A percentile compares a stretch with the other conserved stretches of the same genome.
phyloP scores from a whole-genome alignment of 1,140 invertebrate species.

The Eubasilissa regina region DNA sequence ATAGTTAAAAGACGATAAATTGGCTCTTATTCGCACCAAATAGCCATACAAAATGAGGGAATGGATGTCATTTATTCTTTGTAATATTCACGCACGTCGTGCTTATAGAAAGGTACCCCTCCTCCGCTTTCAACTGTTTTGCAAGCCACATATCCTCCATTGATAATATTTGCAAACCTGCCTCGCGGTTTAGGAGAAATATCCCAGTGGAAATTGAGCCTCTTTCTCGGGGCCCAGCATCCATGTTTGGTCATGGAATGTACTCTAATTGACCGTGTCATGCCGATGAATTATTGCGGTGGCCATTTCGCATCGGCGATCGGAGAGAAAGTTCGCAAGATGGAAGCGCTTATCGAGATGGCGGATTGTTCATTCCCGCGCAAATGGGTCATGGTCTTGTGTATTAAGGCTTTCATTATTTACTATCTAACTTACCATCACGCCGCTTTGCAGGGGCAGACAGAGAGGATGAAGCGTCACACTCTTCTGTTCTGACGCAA shows the following conservation, averaged over 20 bases:
- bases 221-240: slow-evolving; percentile 20
- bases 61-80: neutral
- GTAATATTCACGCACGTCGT: neutral
- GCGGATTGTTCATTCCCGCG: neutral
- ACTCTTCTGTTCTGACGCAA: too few species aligned
- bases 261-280: slow-evolving; percentile 40
- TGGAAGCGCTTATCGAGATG: slow-evolving; percentile 5
- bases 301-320: slow-evolving; percentile 7
- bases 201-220: slow-evolving; percentile 13
- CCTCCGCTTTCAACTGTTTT: neutral
- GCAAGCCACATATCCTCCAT: neutral
- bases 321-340: slow-evolving; percentile 32
- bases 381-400: neutral
- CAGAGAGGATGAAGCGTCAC: too few species aligned
- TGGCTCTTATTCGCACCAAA: too few species aligned
- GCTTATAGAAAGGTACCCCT: neutral
- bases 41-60: too few species aligned
- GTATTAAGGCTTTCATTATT: too few species aligned
- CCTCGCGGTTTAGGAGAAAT: slow-evolving; percentile 3
- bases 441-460: too few species aligned
- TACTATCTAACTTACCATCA: too few species aligned
- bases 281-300: slow-evolving; percentile 36
- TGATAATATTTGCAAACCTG: slow-evolving; percentile 19
- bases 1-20: too few species aligned
- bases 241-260: slow-evolving; percentile 38